Conservation (phyloP, 2,888 invertebrate genomes). For the Oxystoma pomonae region DNA sequence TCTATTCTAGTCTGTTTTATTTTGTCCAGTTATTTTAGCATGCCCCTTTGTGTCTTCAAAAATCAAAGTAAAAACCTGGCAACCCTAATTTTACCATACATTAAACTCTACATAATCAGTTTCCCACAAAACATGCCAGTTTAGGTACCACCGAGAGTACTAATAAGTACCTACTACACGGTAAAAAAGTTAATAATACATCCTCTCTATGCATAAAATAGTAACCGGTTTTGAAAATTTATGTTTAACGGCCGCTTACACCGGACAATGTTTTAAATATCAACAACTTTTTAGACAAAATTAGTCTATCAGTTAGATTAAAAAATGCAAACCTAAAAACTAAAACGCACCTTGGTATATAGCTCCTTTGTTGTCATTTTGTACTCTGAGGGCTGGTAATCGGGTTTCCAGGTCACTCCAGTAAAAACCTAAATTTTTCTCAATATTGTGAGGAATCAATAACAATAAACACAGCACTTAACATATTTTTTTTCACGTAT, state of each 20-base stretch:
- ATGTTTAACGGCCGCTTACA: neutral
- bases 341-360: slow-evolving; percentile 39
- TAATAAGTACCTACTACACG: neutral
- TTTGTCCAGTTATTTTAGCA: too few species aligned
- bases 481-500: neutral
- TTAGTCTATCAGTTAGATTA: neutral
- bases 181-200: too few species aligned
- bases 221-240: neutral
- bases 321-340: neutral
- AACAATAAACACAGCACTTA: neutral
- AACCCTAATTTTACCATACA: too few species aligned
- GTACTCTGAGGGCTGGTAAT: neutral
- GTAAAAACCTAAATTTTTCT: neutral
- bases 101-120: too few species aligned
- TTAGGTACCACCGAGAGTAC: too few species aligned
- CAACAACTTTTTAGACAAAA: neutral
- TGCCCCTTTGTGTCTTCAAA: too few species aligned
- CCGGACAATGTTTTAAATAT: neutral
- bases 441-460: neutral
- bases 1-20: too few species aligned
- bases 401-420: neutral
- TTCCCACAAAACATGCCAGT: too few species aligned
- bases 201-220: too few species aligned
- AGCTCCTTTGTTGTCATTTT: slow-evolving; percentile 41
- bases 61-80: too few species aligned